Conservation (phyloP, 2,113 vertebrate species). For the Lates calcarifer region DNA sequence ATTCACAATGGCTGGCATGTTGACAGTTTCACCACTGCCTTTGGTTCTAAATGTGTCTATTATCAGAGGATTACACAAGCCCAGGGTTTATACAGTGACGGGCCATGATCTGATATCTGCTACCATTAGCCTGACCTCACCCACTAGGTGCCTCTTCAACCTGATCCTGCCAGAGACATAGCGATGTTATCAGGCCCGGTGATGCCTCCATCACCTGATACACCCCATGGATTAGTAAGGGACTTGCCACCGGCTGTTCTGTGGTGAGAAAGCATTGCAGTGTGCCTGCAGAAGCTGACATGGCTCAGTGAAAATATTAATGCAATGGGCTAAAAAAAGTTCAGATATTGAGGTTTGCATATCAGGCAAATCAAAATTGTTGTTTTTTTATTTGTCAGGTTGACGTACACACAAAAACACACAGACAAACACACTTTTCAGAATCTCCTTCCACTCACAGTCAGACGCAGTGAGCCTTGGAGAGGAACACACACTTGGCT, state of each 20-base stretch:
- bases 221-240: slow-evolving; percentile 60
- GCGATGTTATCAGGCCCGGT: slow-evolving; percentile 64
- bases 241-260: slow-evolving; percentile 50
- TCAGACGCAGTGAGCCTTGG: slow-evolving; percentile 45
- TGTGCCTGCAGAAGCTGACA: slow-evolving; percentile 43
- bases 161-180: slow-evolving; percentile 57
- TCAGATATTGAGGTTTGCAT: slow-evolving; percentile 22
- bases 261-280: slow-evolving; percentile 25
- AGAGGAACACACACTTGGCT: slow-evolving; percentile 59
- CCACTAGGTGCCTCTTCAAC: slow-evolving; percentile 64
- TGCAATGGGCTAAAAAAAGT: slow-evolving; percentile 23
- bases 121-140: slow-evolving; percentile 65
- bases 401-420: slow-evolving; percentile 15
- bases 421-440: not conserved
- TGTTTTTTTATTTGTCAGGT: slow-evolving; percentile 29
- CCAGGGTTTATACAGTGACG: slow-evolving; percentile 47
- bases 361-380: slow-evolving; percentile 27
- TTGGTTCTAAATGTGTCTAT: slow-evolving; percentile 57
- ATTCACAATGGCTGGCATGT: slow-evolving; percentile 49
- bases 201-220: slow-evolving; percentile 69
- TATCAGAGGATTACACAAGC: slow-evolving; percentile 56
- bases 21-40: slow-evolving; percentile 45
- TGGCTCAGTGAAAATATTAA: slow-evolving; percentile 32
- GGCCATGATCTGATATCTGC: slow-evolving; percentile 66
- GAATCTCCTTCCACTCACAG: slow-evolving; percentile 44